phyloP scores from a whole-genome alignment of 2,797 vertebrate species.

The Ammospiza maritima region DNA sequence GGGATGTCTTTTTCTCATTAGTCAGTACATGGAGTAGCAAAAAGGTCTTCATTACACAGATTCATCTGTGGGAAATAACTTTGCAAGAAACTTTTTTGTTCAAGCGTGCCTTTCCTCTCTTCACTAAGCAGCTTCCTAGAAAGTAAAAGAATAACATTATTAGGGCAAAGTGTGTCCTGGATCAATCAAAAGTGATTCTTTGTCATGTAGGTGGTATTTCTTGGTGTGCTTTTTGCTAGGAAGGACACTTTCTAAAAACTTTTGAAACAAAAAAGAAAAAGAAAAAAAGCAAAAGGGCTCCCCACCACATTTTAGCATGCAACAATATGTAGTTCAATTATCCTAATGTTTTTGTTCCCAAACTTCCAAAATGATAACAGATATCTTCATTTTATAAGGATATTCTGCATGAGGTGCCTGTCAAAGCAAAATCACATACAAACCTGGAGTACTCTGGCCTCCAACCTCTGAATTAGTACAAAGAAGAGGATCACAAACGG shows the following conservation, averaged over 20 bases:
- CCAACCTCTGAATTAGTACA: neutral
- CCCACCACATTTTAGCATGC: neutral
- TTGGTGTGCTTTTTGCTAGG: neutral
- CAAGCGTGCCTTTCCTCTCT: neutral
- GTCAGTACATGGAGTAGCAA: neutral
- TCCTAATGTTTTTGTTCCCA: neutral
- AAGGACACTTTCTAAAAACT: fast-evolving
- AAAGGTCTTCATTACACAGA: neutral
- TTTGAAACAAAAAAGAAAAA: neutral
- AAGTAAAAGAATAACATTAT: neutral
- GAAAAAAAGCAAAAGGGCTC: neutral
- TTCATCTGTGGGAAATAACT: neutral
- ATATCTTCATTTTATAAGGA: neutral
- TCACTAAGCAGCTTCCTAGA: neutral
- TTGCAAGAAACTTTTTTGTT: neutral
- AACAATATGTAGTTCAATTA: neutral
- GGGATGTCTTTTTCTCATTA: conserved; percentile 1
- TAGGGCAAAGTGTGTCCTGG: neutral
- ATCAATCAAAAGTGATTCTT: neutral
- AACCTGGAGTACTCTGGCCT: neutral
- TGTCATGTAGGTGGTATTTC: neutral
- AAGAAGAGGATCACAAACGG: neutral
- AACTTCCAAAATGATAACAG: neutral
- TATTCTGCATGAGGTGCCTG: neutral
- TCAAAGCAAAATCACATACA: neutral